phyloP scores from a whole-genome alignment of 2,113 vertebrate species.

The Caranx melampygus region DNA sequence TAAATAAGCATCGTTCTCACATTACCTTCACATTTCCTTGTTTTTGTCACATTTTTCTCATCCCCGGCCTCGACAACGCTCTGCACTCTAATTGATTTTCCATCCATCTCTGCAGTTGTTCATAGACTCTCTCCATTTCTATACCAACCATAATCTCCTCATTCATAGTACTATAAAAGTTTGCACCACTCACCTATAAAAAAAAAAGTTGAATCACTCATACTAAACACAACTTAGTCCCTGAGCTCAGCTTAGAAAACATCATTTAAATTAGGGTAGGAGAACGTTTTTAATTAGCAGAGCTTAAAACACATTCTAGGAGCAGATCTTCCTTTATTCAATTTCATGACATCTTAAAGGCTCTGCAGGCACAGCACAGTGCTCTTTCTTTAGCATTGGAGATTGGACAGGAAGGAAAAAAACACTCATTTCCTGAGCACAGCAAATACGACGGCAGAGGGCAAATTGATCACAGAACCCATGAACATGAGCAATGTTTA shows the following conservation, averaged over 20 bases:
- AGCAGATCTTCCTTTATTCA: slow-evolving; percentile 27
- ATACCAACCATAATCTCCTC: neutral
- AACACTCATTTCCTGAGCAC: neutral
- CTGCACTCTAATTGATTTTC: slow-evolving; percentile 14
- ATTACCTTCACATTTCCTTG: neutral
- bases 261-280: slow-evolving; percentile 6
- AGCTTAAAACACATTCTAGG: slow-evolving; percentile 18
- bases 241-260: neutral
- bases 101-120: slow-evolving; percentile 1
- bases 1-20: slow-evolving; percentile 4
- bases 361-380: slow-evolving; percentile 12
- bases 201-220: neutral
- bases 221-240: neutral
- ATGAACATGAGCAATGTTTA: slow-evolving; percentile 50
- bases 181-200: neutral
- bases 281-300: slow-evolving; percentile 23
- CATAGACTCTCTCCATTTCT: neutral
- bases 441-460: slow-evolving; percentile 25
- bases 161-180: neutral
- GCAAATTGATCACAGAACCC: slow-evolving; percentile 29
- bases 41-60: slow-evolving; percentile 29
- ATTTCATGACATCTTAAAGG: slow-evolving; percentile 31
- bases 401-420: neutral
- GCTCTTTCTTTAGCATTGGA: slow-evolving; percentile 11
- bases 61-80: neutral